Evolutionary conservation across 1,140 invertebrate species (phyloP).

Genomic region (Rhopalosiphum padi): DNA sequence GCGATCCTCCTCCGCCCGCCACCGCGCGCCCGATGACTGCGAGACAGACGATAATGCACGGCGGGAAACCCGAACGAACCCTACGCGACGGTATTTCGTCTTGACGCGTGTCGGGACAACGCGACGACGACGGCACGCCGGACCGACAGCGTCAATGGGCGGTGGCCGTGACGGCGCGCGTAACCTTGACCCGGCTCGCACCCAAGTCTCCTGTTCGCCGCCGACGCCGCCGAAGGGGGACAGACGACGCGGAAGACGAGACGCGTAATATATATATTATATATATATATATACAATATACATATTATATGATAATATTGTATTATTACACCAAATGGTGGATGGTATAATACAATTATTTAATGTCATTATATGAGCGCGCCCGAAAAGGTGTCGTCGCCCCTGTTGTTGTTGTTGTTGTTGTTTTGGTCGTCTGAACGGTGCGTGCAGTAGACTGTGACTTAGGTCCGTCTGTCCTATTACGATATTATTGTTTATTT

Average conservation of each 20-base stretch:
- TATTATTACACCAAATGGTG: background rate
- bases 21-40: background rate
- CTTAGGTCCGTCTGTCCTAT: too few relatives aligned
- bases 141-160: background rate
- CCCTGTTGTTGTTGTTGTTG: too few relatives aligned
- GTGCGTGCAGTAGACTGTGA: too few relatives aligned
- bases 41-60: background rate
- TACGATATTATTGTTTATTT: too few relatives aligned
- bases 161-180: background rate
- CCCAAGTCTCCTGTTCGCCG: background rate
- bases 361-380: background rate
- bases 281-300: too few relatives aligned
- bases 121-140: background rate
- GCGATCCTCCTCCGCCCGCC: background rate
- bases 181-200: conserved; percentile 10
- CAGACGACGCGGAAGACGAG: background rate
- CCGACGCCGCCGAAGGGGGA: background rate
- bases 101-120: conserved; percentile 9
- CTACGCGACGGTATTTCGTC: conserved; percentile 4
- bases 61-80: conserved; percentile 21
- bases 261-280: background rate
- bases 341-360: background rate
- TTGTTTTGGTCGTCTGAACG: too few relatives aligned
- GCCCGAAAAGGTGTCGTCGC: too few relatives aligned
- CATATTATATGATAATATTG: background rate